Evolutionary conservation across 1,140 invertebrate species (phyloP).

Genomic region (Drosophila arizonae): DNA sequence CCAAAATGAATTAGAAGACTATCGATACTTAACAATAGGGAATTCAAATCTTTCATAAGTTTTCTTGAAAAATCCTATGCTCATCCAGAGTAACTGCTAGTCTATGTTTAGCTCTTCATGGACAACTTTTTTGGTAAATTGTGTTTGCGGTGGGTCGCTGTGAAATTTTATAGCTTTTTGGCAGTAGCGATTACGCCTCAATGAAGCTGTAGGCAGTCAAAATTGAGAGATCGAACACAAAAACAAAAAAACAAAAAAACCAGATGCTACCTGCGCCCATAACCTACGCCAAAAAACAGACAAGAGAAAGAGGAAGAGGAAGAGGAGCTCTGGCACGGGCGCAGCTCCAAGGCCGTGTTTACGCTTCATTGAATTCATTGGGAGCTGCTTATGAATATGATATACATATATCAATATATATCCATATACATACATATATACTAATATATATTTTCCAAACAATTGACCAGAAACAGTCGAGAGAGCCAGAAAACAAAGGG

Average conservation of each 20-base stretch:
- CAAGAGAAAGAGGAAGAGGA: too few species aligned
- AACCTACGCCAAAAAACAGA: neutral
- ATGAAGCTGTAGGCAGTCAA: constrained; percentile 17
- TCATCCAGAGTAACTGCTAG: too few species aligned
- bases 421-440: neutral
- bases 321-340: constrained; percentile 64
- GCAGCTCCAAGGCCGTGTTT: constrained; percentile 63
- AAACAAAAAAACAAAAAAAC: neutral
- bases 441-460: constrained; percentile 78
- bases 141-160: constrained; percentile 39
- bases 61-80: too few species aligned
- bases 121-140: too few species aligned
- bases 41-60: too few species aligned
- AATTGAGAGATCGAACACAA: neutral
- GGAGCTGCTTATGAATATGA: constrained; percentile 43
- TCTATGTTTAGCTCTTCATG: too few species aligned
- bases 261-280: neutral
- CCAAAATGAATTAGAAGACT: too few species aligned
- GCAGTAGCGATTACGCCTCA: constrained; percentile 43
- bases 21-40: too few species aligned
- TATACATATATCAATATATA: neutral
- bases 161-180: constrained; percentile 44
- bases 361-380: constrained; percentile 41
- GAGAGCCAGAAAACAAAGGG: constrained; percentile 31
- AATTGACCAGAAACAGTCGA: constrained; percentile 72